Base-by-base conservation (phyloP, 1,140 invertebrate species). In the Asbolus verrucosus region DNA sequence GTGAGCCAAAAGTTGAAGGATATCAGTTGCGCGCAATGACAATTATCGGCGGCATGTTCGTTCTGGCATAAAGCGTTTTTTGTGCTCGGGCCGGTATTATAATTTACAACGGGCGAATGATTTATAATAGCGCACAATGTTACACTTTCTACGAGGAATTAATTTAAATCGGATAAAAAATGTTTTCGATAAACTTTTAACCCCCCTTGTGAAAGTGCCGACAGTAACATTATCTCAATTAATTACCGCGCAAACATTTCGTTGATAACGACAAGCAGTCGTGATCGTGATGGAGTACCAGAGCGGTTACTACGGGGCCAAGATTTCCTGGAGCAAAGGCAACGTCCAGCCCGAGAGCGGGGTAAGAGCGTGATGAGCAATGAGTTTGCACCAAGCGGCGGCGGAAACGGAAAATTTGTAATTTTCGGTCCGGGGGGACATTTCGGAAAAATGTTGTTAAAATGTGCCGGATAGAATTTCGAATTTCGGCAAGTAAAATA, bases 301-400 rank as follows among this genome's bases (percentile, higher is more conserved):
- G 30, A 43, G 36, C 16, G 36, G 65, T 2, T 65, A 36, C 60
- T 67, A 62, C 36, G 15, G 63, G 21, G 31, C 65, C 6, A 39
- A 36, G n/a, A 14, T 11, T 16, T 70, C 67, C 41, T 72, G 70
- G 70, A 72, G 70, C 27, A 59, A 33, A 15, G 21, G 61, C n/a
- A 67, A 63, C 50, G 18, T 31, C 11, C 61, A 70, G n/a, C 9
- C 69, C 11, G 66, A 73, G 46, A 73, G 72, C 60, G 69, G 72
- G 69, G 72, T 70, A 39, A 68, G 70, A 27, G n/a, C n/a, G n/a
- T n/a, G n/a, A n/a, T n/a, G n/a, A n/a, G n/a, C n/a, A n/a, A n/a
- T n/a, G n/a, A n/a, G n/a, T n/a, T n/a, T n/a, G n/a, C n/a, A n/a
- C n/a, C n/a, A n/a, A n/a, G n/a, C n/a, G n/a, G n/a, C n/a, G n/a